Base-by-base conservation (phyloP, 2,113 vertebrate genomes). In the Trachemys scripta region DNA sequence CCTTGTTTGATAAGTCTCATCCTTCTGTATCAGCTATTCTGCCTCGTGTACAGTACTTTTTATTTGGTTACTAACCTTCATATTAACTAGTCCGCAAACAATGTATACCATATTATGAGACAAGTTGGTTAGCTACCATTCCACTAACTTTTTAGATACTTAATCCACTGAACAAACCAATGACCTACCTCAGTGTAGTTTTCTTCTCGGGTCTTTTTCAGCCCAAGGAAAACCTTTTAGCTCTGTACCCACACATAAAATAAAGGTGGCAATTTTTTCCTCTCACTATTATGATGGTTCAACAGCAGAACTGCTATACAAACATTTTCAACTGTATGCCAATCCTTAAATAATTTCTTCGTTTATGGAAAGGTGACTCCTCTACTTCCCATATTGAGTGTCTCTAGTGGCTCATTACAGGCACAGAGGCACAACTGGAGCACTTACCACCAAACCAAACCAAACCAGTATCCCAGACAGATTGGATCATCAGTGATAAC, bases 151-250 rank as follows among this genome's bases (percentile, higher is more conserved):
- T n/a, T 93, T 25, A 88, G 35, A 22, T 65, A 27, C 27, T 81
- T 54, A 14, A 11, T 80, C 45, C 8, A 27, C 69, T 83, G 56
- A 38, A 45, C 56, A 85, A 82, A 49, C 47, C 57, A 56, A 38
- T 10, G 25, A 47, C 47, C 47, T 85, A 50, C 6, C 42, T 69
- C 1, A 27, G 45, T 51, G 69, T 57, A 20, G 45, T 78, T 72
- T 94, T 90, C 24, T 29, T 90, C 56, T 87, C 19, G 3, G 57
- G 82, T 81, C 53, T 89, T 89, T 72, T 93, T 91, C 42, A 96
- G 88, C 29, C 29, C 31, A 54, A 7, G 87, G 75, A 2, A 49
- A 91, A 47, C 49, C 87, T 90, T 76, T 90, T 90, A 84, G 35
- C 6, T 29, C 29, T 80, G 42, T 12, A n/a, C n/a, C 75, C 57